These are phyloP conservation scores for Chloromyia formosa DNA, from an alignment of 2,888 invertebrate species.

Conservation along the genomic window DNA sequence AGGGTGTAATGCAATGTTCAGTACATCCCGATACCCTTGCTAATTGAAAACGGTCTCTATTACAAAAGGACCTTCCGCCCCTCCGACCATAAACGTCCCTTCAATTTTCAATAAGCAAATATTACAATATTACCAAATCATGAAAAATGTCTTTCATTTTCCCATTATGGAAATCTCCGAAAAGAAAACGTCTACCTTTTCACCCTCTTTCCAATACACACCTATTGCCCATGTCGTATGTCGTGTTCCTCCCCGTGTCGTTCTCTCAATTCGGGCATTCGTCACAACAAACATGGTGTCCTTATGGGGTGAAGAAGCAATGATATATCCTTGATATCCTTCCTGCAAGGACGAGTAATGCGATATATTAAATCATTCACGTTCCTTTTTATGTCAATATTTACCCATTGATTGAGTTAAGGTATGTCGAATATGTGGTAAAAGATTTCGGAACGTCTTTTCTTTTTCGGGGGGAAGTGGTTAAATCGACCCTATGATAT, in stretches of 20 bases:
- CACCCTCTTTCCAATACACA: not conserved
- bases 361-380: constrained; percentile 43
- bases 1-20: not conserved
- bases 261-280: no score
- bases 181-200: not conserved
- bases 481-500: no score
- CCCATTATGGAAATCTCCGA: constrained; percentile 17
- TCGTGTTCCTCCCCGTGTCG: not conserved
- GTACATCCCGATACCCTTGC: no score
- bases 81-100: not conserved
- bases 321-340: not conserved
- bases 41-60: no score
- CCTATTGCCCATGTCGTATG: no score
- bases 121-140: constrained; percentile 18
- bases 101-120: not conserved
- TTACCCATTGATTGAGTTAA: constrained; percentile 46
- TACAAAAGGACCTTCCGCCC: not conserved
- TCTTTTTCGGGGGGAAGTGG: not conserved
- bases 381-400: constrained; percentile 44
- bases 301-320: not conserved
- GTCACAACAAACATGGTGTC: no score
- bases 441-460: not conserved
- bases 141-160: constrained; percentile 27
- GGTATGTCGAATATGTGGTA: constrained; percentile 43
- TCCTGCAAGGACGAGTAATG: constrained; percentile 33